A percentile compares a stretch with the other conserved stretches of the same genome.
phyloP scores from a whole-genome alignment of 1,140 invertebrate species.

The Elymnias hypermnestra region DNA sequence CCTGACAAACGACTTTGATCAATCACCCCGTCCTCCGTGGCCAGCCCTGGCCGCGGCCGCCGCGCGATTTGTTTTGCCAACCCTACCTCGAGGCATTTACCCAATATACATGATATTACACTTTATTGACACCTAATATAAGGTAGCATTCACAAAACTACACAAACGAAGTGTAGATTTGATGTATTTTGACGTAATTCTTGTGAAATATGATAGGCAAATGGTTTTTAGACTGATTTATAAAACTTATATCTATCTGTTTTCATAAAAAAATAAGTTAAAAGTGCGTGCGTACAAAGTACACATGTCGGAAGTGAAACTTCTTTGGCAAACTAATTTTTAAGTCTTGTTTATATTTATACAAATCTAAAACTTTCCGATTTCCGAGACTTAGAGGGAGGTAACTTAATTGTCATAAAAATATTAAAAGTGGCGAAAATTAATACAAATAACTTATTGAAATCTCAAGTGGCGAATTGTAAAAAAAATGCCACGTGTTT shows the following conservation, averaged over 20 bases:
- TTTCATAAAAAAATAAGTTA: too few species aligned
- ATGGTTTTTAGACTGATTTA: slow-evolving; percentile 6
- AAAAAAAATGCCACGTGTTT: too few species aligned
- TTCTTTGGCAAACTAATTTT: too few species aligned
- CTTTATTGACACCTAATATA: neutral
- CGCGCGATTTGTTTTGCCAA: slow-evolving; percentile 50
- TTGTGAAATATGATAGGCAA: slow-evolving; percentile 15
- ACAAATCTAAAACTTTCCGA: too few species aligned
- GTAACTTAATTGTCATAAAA: too few species aligned
- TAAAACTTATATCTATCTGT: slow-evolving; percentile 1
- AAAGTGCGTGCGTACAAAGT: too few species aligned
- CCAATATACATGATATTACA: neutral
- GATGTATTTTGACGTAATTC: slow-evolving; percentile 11
- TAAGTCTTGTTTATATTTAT: too few species aligned
- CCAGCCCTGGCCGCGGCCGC: slow-evolving; percentile 45
- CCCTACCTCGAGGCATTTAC: slow-evolving; percentile 38
- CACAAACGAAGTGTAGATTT: slow-evolving; percentile 6
- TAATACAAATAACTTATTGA: too few species aligned
- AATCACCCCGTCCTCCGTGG: slow-evolving; percentile 42
- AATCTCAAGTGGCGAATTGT: too few species aligned
- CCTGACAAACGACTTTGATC: slow-evolving; percentile 69
- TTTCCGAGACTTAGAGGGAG: too few species aligned
- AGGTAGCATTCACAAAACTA: neutral
- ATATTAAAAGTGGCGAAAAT: too few species aligned
- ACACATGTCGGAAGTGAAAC: too few species aligned